Base-by-base conservation (phyloP, 2,113 vertebrate species). In the Corythornis madagascariensis region DNA sequence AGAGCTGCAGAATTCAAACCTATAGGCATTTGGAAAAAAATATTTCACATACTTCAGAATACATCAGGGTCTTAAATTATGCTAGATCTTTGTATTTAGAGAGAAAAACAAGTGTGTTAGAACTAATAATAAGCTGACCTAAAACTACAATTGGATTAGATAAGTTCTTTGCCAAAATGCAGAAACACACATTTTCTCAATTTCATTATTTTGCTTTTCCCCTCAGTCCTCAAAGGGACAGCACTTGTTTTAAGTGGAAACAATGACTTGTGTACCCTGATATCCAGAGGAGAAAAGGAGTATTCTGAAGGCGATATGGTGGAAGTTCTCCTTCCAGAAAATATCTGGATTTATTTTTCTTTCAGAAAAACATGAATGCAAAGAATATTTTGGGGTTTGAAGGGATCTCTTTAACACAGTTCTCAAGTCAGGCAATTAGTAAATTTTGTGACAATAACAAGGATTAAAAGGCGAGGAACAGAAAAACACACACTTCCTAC, bases 1-100 rank as follows among this genome's bases (percentile, higher is more conserved):
- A 88, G 48, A 77, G 3, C 18, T 64, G 47, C 31, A 75, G 61
- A 74, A 90, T 3, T 89, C 33, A 86, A 90, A 84, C 50, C 65
- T 69, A 33, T 86, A 78, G 61, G 16, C 65, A 88, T 92, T 77
- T 90, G 43, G 31, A 86, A 73, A 88, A 88, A 90, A 88, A 21
- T 45, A 72, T 76, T 35, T 94, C 40, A 73, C 16, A 2, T 83
- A 67, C 8, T 83, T 83, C 48, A 67, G 48, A 95, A 95, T 90
- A 77, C 40, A 92, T 86, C 26, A 55, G 43, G 33, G 28, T 81
- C 61, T 43, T 93, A 86, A 93, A 94, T 95, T 86, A 88, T 83
- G 13, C 73, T 84, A 56, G n/a, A 1, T 4, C 83, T 90, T 88
- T 38, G 6, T 92, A 81, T 86, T 88, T 64, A 83, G 76, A 71